Base-by-base conservation (phyloP, 2,113 vertebrate species). In the Cisticola juncidis region DNA sequence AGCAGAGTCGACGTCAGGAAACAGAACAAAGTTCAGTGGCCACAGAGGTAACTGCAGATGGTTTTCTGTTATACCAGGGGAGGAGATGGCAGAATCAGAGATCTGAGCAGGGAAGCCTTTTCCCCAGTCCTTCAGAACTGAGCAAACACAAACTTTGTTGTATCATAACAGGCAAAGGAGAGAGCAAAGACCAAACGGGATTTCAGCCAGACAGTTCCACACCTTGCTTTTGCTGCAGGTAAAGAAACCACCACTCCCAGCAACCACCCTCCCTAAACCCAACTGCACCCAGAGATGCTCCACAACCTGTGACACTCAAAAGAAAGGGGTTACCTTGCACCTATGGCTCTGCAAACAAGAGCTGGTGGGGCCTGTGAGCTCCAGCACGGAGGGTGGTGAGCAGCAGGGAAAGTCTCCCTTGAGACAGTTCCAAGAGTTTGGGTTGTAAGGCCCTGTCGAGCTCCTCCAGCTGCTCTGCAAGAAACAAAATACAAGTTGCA, bases 371-470 rank as follows among this genome's bases (percentile, higher is more conserved):
- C 19, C 79, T 31, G 76, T 15, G 44, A 93, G 64, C 35, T 92
- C 71, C 85, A 80, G 79, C 85, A 93, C 68, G 0, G 62, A 81
- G 40, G 20, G 57, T 5, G 3, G 50, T 0, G 2, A 70, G 71
- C 74, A 57, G 70, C 35, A 6, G 45, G n/a, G 45, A 86, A 65
- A 79, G 76, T 21, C 36, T 82, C 50, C 28, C 40, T 24, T 17
- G 6, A 47, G 35, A 25, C 13, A 35, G 16, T 42, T 22, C 26
- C 48, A 28, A 29, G 24, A 38, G 72, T 35, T 81, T 12, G n/a
- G 51, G 42, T n/a, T 2, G 7, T 61, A 6, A 1, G 16, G 62
- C 12, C 47, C 50, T 0, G 31, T 11, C 0, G 0, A 68, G 28
- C 45, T 97, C 50, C 50, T 74, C 79, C 84, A 45, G 57, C 68